These are phyloP conservation scores for Zoanthus sansibaricus DNA, from an alignment of 92 coral and sea anemone genomes.

Conservation along the genomic window DNA sequence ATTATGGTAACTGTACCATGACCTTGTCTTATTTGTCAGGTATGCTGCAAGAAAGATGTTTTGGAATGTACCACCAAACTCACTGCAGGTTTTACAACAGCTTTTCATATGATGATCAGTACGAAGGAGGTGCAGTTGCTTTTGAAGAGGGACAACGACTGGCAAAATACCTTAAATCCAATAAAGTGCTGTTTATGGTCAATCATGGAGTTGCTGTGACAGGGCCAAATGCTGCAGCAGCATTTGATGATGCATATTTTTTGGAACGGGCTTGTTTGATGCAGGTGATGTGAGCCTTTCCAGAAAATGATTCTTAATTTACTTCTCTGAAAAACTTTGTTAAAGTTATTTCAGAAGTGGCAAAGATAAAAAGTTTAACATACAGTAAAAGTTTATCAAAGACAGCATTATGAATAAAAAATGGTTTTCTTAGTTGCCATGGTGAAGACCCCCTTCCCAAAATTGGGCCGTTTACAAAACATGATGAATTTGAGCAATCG, in stretches of 20 bases:
- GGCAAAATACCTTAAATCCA: constrained; percentile 63
- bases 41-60: constrained; percentile 64
- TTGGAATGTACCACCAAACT: constrained; percentile 78
- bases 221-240: constrained; percentile 66
- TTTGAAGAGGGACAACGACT: constrained; percentile 71
- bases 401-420: too few species aligned
- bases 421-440: too few species aligned
- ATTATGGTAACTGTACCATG: not conserved
- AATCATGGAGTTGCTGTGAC: constrained; percentile 80
- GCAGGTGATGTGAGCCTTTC: constrained; percentile 61
- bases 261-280: constrained; percentile 80
- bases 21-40: constrained; percentile 37
- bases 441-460: too few species aligned
- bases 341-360: too few species aligned
- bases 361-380: not conserved
- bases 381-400: too few species aligned
- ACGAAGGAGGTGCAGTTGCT: constrained; percentile 55
- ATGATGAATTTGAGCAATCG: too few species aligned
- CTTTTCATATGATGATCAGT: constrained; percentile 72
- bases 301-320: not conserved
- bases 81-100: constrained; percentile 68
- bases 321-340: not conserved
- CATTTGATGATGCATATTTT: constrained; percentile 69
- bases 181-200: constrained; percentile 72
- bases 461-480: too few species aligned